Evolutionary conservation across 1,140 invertebrate species (phyloP).

Genomic region (Drosophila rufa): DNA sequence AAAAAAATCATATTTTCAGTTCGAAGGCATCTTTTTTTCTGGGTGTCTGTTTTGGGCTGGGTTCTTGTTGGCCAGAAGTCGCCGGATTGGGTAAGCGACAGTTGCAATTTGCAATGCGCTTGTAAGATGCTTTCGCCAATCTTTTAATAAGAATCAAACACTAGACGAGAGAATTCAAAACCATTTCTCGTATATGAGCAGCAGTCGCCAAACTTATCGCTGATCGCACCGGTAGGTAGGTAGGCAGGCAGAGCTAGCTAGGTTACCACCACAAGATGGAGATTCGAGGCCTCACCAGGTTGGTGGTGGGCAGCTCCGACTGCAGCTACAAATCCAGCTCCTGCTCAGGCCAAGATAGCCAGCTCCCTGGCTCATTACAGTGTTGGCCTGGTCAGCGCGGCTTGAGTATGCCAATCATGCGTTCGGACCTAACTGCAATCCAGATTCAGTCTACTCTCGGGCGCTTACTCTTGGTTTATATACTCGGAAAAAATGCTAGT

Average conservation of each 20-base stretch:
- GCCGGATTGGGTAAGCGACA: slow-evolving; percentile 56
- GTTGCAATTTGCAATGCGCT: slow-evolving; percentile 71
- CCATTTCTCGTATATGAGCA: slow-evolving; percentile 78
- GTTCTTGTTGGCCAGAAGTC: slow-evolving; percentile 26
- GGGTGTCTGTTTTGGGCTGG: slow-evolving; percentile 60
- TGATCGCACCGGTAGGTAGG: slow-evolving; percentile 68
- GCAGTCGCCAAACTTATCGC: slow-evolving; percentile 73
- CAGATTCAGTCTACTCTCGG: slow-evolving; percentile 21
- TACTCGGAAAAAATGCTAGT: neutral
- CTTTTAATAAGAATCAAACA: slow-evolving; percentile 84
- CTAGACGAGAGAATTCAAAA: slow-evolving; percentile 83
- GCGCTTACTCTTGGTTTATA: neutral
- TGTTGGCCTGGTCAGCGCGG: slow-evolving; percentile 47
- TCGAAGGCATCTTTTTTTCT: neutral
- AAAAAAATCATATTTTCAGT: too few relatives aligned
- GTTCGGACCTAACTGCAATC: slow-evolving; percentile 30
- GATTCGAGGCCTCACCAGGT: slow-evolving; percentile 26
- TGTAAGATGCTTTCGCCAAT: slow-evolving; percentile 81
- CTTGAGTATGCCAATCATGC: slow-evolving; percentile 72
- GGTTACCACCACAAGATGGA: slow-evolving; percentile 8
- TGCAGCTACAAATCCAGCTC: neutral
- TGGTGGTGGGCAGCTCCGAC: slow-evolving; percentile 34
- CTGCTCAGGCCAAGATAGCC: slow-evolving; percentile 16
- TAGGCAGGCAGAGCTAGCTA: slow-evolving; percentile 15
- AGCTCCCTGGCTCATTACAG: slow-evolving; percentile 44